phyloP scores from a whole-genome alignment of 2,888 invertebrate species.

The Mythimna pallens region DNA sequence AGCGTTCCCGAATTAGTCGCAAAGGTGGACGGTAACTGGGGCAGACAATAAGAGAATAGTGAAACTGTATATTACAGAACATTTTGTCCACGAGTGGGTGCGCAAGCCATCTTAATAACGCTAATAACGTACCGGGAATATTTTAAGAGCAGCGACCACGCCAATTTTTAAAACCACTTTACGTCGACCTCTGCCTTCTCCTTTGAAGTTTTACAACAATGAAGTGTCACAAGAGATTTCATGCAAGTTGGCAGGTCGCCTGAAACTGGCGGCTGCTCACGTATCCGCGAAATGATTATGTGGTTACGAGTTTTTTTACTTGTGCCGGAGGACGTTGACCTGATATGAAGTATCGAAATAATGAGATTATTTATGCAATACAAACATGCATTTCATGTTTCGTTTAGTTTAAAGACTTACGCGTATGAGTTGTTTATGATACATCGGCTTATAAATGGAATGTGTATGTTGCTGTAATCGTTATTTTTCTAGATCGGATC shows the following conservation, averaged over 20 bases:
- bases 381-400: conserved; percentile 65
- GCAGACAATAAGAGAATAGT: conserved; percentile 67
- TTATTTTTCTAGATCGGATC: conserved; percentile 22
- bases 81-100: conserved; percentile 69
- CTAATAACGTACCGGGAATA: conserved; percentile 74
- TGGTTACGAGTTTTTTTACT: conserved; percentile 56
- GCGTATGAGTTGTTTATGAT: conserved; percentile 43
- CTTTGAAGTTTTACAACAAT: conserved; percentile 50
- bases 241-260: conserved; percentile 58
- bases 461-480: conserved; percentile 25
- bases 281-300: conserved; percentile 65
- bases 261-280: conserved; percentile 55
- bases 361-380: conserved; percentile 69
- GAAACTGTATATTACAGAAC: conserved; percentile 71
- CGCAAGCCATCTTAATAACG: conserved; percentile 73
- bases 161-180: conserved; percentile 69
- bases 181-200: conserved; percentile 58
- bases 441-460: conserved; percentile 32
- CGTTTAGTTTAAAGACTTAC: conserved; percentile 53
- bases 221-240: conserved; percentile 35
- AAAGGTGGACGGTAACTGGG: conserved; percentile 69
- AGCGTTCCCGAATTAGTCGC: conserved; percentile 69
- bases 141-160: conserved; percentile 72
- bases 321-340: conserved; percentile 68
- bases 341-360: conserved; percentile 63